Evolutionary conservation across 2,888 invertebrate species (phyloP).

Genomic region (Xestobium rufovillosum): DNA sequence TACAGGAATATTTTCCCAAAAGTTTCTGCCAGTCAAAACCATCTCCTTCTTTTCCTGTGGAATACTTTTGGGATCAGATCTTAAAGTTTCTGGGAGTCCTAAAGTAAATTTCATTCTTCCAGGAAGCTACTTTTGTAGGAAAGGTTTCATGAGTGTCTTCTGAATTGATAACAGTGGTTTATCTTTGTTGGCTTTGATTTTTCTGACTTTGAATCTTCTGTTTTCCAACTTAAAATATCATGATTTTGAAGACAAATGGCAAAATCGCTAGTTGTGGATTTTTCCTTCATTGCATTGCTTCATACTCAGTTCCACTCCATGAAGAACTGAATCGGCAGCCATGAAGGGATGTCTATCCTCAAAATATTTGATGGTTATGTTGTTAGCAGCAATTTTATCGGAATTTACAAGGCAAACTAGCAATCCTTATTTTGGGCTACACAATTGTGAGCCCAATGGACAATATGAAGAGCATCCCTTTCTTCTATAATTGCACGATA

Average conservation of each 20-base stretch:
- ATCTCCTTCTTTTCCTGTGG: not conserved
- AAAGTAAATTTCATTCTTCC: conserved; percentile 1
- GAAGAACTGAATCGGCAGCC: conserved; percentile 19
- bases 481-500: conserved; percentile 10
- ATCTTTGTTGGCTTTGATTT: conserved; percentile 5
- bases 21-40: conserved; percentile 1
- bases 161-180: conserved; percentile 6
- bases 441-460: conserved; percentile 21
- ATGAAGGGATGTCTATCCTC: conserved; percentile 19
- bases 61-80: conserved; percentile 3
- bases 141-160: not conserved
- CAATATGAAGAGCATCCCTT: conserved; percentile 14
- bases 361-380: conserved; percentile 16
- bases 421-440: conserved; percentile 19
- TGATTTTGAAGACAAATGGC: conserved; percentile 15
- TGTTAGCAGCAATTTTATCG: conserved; percentile 12
- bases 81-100: conserved; percentile 4
- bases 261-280: too few relatives aligned
- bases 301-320: conserved; percentile 15
- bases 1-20: conserved; percentile 1
- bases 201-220: conserved; percentile 7
- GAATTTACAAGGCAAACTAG: conserved; percentile 19
- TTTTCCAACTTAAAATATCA: conserved; percentile 7
- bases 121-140: conserved; percentile 4
- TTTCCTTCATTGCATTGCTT: too few relatives aligned